Evolutionary conservation across 1,140 invertebrate genomes (phyloP).

Genomic region (Lasioglossum albipes): DNA sequence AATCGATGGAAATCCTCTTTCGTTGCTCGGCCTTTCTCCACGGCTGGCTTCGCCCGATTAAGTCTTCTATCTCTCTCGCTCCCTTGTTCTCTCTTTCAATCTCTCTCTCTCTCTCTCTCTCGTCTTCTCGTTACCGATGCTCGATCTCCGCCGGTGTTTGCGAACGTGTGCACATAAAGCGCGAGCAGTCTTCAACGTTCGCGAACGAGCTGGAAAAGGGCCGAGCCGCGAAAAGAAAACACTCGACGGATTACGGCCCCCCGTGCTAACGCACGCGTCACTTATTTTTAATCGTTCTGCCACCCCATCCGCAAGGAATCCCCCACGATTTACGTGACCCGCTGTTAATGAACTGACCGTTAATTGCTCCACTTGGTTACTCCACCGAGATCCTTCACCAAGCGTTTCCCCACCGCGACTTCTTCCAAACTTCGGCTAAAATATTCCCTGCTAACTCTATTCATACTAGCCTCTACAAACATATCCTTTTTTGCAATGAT

Average conservation of each 20-base stretch:
- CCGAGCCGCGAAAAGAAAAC: slow-evolving; percentile 1
- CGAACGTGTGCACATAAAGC: slow-evolving; percentile 6
- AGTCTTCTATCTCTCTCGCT: neutral
- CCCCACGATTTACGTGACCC: too few relatives aligned
- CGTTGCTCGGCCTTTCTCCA: slow-evolving; percentile 27
- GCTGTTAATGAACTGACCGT: too few relatives aligned
- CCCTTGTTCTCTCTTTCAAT: too few relatives aligned
- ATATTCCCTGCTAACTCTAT: too few relatives aligned
- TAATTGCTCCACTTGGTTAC: too few relatives aligned
- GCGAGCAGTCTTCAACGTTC: neutral
- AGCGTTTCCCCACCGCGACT: too few relatives aligned
- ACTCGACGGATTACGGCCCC: neutral
- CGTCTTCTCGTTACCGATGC: slow-evolving; percentile 10
- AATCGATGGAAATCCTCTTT: slow-evolving; percentile 52
- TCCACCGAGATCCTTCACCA: too few relatives aligned
- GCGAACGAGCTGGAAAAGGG: neutral
- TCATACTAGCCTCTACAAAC: too few relatives aligned
- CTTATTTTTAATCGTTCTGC: neutral
- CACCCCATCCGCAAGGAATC: too few relatives aligned
- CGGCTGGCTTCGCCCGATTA: neutral
- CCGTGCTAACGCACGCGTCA: neutral
- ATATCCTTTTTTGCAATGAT: too few relatives aligned
- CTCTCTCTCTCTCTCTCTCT: too few relatives aligned
- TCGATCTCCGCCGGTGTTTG: neutral
- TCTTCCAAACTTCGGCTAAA: too few relatives aligned